A percentile compares a stretch with the other conserved stretches of the same genome.
phyloP scores from a whole-genome alignment of 2,797 vertebrate genomes.

The Cygnus olor region DNA sequence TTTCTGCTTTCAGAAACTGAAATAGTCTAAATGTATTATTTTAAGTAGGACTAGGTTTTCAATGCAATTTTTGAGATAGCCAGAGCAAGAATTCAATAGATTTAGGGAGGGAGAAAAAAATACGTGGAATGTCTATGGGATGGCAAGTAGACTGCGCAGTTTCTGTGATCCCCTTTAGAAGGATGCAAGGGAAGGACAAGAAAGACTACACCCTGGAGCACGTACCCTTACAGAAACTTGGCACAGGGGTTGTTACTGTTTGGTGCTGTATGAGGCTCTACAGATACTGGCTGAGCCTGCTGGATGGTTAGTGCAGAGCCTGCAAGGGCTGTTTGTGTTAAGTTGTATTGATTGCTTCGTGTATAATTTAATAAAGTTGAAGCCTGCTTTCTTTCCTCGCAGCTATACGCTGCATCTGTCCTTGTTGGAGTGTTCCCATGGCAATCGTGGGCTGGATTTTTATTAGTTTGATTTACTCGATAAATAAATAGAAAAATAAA shows the following conservation, averaged over 20 bases:
- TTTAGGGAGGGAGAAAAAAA: not conserved
- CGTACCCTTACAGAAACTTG: not conserved
- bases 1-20: conserved; percentile 9
- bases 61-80: not conserved
- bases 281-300: not conserved
- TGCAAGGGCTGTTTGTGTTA: conserved; percentile 64
- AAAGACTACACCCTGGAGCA: not conserved
- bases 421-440: conserved; percentile 74
- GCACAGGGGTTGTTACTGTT: not conserved
- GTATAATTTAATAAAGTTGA: conserved; percentile 71
- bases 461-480: conserved; percentile 80
- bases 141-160: not conserved
- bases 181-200: not conserved
- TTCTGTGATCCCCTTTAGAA: not conserved
- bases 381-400: conserved; percentile 52
- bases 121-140: not conserved
- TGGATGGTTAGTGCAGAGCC: not conserved
- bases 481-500: conserved; percentile 82
- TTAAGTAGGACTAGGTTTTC: not conserved
- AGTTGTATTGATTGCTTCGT: conserved; percentile 69
- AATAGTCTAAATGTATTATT: not conserved
- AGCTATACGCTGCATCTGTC: conserved; percentile 70
- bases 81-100: not conserved
- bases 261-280: not conserved
- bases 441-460: conserved; percentile 74